These are phyloP conservation scores for Columba janthina DNA, from an alignment of 2,113 vertebrate genomes.

Conservation along the genomic window DNA sequence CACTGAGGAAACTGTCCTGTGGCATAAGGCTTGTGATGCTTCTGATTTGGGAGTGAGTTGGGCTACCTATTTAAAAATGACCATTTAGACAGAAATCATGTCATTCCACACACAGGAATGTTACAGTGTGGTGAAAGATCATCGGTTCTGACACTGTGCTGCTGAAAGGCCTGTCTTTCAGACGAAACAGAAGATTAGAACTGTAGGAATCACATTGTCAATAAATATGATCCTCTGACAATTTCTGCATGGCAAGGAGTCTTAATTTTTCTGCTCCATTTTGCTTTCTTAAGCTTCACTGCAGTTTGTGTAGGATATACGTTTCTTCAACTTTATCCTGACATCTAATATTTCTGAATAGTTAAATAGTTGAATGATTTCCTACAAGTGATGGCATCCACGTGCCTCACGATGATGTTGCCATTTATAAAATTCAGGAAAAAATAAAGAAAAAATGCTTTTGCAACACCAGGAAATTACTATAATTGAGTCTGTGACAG, in stretches of 20 bases:
- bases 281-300: not conserved
- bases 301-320: not conserved
- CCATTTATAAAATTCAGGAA: not conserved
- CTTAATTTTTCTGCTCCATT: not conserved
- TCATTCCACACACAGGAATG: not conserved
- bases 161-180: not conserved
- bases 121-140: not conserved
- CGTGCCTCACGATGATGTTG: not conserved
- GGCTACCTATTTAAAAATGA: not conserved
- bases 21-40: not conserved
- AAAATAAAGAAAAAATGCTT: not conserved
- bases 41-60: not conserved
- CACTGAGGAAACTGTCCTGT: not conserved
- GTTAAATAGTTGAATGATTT: not conserved
- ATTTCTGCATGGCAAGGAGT: not conserved
- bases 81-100: not conserved
- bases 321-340: not conserved
- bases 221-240: not conserved
- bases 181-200: not conserved
- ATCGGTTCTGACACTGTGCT: not conserved
- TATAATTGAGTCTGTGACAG: not conserved
- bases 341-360: not conserved
- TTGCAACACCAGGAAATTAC: not conserved
- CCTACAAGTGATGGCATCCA: not conserved
- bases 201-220: not conserved